Evolutionary conservation across 2,888 invertebrate species (phyloP).

Genomic region (Nematopogon swammerdamellus): DNA sequence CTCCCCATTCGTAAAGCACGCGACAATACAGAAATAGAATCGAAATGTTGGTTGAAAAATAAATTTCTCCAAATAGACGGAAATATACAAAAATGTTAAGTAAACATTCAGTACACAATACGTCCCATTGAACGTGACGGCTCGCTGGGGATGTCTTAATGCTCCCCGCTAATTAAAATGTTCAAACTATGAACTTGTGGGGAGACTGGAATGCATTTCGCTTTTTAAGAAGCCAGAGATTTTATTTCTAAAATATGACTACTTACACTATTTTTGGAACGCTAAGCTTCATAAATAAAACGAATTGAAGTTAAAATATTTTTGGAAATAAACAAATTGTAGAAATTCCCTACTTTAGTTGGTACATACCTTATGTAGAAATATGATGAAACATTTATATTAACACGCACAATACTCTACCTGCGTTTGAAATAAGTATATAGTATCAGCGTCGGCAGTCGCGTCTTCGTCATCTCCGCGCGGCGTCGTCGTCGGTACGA

Average conservation of each 20-base stretch:
- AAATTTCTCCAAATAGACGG: conserved; percentile 55
- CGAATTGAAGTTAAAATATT: no score
- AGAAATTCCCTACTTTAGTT: no score
- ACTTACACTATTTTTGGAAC: background rate
- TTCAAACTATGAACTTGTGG: conserved; percentile 26
- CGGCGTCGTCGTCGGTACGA: no score
- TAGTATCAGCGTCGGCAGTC: no score
- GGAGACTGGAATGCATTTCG: background rate
- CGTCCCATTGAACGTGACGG: conserved; percentile 32
- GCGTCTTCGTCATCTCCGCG: no score
- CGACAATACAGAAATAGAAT: conserved; percentile 46
- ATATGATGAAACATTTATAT: no score
- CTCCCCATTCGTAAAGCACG: conserved; percentile 21
- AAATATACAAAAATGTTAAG: conserved; percentile 55
- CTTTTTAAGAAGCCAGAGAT: background rate
- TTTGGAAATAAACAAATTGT: no score
- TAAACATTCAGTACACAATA: conserved; percentile 18
- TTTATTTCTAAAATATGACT: background rate
- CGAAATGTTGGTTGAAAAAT: conserved; percentile 49
- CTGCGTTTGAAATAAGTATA: no score
- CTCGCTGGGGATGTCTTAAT: conserved; percentile 38
- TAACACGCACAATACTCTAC: no score
- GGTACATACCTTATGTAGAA: no score
- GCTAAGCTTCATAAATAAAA: no score
- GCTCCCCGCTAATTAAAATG: conserved; percentile 57